Evolutionary conservation across 1,140 invertebrate species (phyloP).

Genomic region (Schlechtendalia chinensis): DNA sequence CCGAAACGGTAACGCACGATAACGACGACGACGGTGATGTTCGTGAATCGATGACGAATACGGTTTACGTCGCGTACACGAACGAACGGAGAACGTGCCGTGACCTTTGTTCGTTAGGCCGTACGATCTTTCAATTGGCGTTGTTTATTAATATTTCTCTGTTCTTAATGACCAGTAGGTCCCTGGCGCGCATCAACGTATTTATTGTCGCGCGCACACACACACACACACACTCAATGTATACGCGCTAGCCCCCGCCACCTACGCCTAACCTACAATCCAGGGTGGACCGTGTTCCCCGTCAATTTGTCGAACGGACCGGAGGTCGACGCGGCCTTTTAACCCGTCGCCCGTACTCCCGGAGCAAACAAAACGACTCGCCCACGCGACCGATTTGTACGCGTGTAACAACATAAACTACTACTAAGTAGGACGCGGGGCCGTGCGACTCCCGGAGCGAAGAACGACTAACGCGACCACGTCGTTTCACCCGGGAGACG

Average conservation of each 20-base stretch:
- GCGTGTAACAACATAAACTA: no score
- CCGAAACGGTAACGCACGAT: no score
- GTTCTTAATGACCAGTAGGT: conserved; percentile 21
- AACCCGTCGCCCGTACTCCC: conserved; percentile 21
- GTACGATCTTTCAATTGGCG: conserved; percentile 48
- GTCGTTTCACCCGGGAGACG: no score
- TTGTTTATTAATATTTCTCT: conserved; percentile 45
- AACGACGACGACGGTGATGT: no score
- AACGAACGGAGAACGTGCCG: conserved; percentile 40
- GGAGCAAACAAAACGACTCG: conserved; percentile 26
- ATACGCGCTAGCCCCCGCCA: no score
- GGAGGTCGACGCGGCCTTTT: conserved; percentile 44
- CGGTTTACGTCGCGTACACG: background rate
- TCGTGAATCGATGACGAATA: no score
- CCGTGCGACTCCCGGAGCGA: no score
- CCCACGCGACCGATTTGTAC: no score
- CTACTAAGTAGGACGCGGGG: no score
- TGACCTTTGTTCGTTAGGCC: conserved; percentile 45
- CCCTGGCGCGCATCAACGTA: background rate
- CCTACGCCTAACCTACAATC: no score
- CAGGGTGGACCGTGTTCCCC: no score
- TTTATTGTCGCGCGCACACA: background rate
- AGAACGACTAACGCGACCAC: no score
- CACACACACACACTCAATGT: background rate
- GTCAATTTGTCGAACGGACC: conserved; percentile 45